These are phyloP conservation scores for Willowsia nigromaculata DNA, from an alignment of 2,888 invertebrate genomes.

Conservation along the genomic window DNA sequence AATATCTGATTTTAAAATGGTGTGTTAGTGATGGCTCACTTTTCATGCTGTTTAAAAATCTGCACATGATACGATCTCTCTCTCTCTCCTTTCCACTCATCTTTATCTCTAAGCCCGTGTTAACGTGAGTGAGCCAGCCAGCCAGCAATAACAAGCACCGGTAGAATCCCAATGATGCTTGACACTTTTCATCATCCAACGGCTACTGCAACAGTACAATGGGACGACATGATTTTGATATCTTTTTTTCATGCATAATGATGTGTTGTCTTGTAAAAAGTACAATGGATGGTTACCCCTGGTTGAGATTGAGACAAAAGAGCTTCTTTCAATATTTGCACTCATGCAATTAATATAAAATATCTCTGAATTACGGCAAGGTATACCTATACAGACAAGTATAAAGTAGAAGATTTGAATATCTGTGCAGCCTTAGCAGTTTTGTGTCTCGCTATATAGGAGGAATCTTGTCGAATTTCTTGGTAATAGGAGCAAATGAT, in stretches of 20 bases:
- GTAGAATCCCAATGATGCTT: neutral
- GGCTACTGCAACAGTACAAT: neutral
- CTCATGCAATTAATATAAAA: slow-evolving; percentile 23
- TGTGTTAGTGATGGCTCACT: neutral
- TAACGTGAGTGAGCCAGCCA: neutral
- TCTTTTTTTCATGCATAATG: neutral
- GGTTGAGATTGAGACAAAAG: slow-evolving; percentile 33
- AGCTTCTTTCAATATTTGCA: slow-evolving; percentile 1
- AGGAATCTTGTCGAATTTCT: neutral
- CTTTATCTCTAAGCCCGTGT: neutral
- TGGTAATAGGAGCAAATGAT: neutral
- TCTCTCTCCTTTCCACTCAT: neutral
- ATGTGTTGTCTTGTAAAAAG: neutral
- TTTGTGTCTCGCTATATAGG: neutral
- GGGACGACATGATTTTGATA: neutral
- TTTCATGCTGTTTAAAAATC: neutral
- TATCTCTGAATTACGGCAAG: no score
- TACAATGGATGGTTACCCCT: slow-evolving; percentile 29
- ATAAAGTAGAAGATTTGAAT: no score
- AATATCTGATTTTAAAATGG: neutral
- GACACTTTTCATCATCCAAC: slow-evolving; percentile 12
- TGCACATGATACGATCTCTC: neutral
- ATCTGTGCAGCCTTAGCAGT: no score
- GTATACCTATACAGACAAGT: no score
- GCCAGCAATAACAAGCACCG: neutral